Evolutionary conservation across 2,113 vertebrate genomes (phyloP).

Genomic region (Halichoerus grypus): DNA sequence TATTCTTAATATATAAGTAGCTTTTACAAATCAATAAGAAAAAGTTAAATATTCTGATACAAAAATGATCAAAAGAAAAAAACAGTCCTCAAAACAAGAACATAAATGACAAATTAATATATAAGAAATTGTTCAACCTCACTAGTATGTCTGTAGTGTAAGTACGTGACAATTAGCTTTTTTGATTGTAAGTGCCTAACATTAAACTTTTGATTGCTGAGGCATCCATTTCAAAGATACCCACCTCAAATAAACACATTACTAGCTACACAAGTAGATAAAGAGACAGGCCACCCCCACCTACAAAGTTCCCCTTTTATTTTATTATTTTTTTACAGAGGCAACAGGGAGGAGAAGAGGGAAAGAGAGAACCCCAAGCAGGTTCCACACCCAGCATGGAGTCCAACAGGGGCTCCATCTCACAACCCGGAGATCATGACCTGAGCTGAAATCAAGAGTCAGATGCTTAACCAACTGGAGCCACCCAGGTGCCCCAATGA

Average conservation of each 20-base stretch:
- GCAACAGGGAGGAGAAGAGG: neutral
- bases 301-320: neutral
- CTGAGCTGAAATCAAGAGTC: neutral
- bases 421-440: neutral
- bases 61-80: conserved; percentile 24
- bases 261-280: neutral
- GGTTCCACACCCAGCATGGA: neutral
- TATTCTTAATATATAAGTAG: conserved; percentile 48
- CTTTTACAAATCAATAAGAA: conserved; percentile 35
- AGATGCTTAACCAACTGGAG: neutral
- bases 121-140: neutral
- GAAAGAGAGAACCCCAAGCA: neutral
- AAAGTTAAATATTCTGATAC: conserved; percentile 10
- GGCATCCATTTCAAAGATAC: conserved; percentile 33
- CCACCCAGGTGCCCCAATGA: neutral
- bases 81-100: neutral
- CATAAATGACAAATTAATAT: neutral
- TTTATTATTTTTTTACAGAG: neutral
- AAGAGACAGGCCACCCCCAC: neutral
- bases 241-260: neutral
- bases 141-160: neutral
- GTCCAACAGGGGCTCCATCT: neutral
- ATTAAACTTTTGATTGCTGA: neutral
- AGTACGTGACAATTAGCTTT: neutral
- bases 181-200: neutral